phyloP scores from a whole-genome alignment of 2,113 vertebrate genomes.

The Pardalotus punctatus region DNA sequence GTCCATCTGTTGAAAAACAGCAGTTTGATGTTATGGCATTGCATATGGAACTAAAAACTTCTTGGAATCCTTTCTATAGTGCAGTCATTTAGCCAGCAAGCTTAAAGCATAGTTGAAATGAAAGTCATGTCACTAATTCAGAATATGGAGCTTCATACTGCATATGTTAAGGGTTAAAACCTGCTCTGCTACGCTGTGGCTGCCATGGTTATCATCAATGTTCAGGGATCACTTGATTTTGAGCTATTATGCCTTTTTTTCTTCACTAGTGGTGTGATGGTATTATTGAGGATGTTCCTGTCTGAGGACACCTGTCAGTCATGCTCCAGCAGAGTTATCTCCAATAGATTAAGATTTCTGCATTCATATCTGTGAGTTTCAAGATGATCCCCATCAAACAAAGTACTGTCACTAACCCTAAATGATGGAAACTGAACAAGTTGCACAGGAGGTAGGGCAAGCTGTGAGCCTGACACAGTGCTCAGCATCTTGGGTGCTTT shows the following conservation, averaged over 20 bases:
- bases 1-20: background rate
- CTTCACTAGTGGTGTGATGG: background rate
- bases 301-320: background rate
- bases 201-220: accelerated
- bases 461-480: background rate
- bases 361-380: background rate
- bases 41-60: background rate
- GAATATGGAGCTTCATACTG: background rate
- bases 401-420: background rate
- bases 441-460: background rate
- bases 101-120: background rate
- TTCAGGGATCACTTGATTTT: background rate
- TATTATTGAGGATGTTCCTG: background rate
- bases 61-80: background rate
- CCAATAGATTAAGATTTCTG: accelerated
- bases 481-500: background rate
- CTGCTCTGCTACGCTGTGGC: background rate
- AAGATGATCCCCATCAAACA: background rate
- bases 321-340: background rate
- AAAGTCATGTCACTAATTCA: background rate
- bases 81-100: background rate
- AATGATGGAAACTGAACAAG: background rate
- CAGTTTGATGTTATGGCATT: background rate
- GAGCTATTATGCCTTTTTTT: background rate
- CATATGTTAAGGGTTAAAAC: background rate